Evolutionary conservation across 1,140 invertebrate genomes (phyloP).

Genomic region (Calephelis nemesis): DNA sequence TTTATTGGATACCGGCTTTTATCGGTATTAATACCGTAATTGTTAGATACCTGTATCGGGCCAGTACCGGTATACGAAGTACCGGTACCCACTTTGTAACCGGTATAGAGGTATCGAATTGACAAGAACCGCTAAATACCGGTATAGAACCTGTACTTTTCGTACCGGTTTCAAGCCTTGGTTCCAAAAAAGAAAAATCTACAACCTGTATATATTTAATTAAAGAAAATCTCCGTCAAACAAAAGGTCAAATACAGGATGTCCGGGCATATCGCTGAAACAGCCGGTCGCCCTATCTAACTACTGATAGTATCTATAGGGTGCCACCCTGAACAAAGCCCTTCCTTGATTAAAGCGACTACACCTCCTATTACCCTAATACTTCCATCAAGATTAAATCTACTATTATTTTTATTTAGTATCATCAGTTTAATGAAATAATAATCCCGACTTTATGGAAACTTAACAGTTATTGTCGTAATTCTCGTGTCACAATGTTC

Average conservation of each 20-base stretch:
- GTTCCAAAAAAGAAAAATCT: not conserved
- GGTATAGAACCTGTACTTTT: no score
- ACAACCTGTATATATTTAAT: not conserved
- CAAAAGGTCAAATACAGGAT: slow-evolving; percentile 6
- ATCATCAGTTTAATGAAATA: slow-evolving; percentile 2
- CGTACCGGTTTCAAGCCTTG: no score
- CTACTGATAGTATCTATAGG: slow-evolving; percentile 1
- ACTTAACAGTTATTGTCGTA: no score
- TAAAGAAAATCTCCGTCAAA: slow-evolving; percentile 7
- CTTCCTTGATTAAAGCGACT: slow-evolving; percentile 9
- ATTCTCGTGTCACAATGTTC: no score
- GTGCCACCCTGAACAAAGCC: slow-evolving; percentile 2
- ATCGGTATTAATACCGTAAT: no score
- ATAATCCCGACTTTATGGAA: not conserved
- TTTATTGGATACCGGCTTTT: no score
- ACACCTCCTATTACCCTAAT: slow-evolving; percentile 9
- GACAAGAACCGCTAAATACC: no score
- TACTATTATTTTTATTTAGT: not conserved
- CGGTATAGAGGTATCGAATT: no score
- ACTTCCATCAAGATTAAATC: slow-evolving; percentile 9
- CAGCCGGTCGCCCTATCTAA: not conserved
- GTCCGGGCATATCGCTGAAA: not conserved
- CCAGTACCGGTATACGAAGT: no score
- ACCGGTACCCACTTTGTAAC: no score
- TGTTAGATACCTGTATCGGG: no score